Percentiles rank a stretch among this genome's conserved stretches.
Evolutionary conservation across 2,113 vertebrate species (phyloP).

Genomic region (Corythornis vintsioides): DNA sequence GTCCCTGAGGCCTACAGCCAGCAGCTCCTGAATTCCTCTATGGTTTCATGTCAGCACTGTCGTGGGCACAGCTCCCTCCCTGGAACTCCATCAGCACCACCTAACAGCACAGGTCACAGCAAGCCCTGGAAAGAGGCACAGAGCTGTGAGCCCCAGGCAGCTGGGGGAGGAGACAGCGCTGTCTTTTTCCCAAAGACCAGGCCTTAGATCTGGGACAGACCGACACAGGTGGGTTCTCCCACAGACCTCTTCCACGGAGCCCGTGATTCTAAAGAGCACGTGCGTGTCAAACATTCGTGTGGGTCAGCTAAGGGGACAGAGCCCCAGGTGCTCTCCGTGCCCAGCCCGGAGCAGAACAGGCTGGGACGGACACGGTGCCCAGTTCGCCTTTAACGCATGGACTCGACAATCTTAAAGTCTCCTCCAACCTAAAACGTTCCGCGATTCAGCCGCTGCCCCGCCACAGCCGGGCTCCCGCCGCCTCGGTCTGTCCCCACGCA

Average conservation of each 20-base stretch:
- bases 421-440: background rate
- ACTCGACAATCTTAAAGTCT: background rate
- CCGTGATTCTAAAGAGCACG: background rate
- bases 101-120: background rate
- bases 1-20: accelerated
- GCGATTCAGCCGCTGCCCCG: background rate
- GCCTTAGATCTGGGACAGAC: background rate
- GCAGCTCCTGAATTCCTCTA: background rate
- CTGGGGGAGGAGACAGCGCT: accelerated
- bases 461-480: background rate
- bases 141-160: background rate
- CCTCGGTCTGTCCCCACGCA: background rate
- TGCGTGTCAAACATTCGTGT: accelerated
- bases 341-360: background rate
- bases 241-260: background rate
- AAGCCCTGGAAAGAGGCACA: background rate
- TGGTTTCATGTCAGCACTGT: accelerated
- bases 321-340: background rate
- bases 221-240: background rate
- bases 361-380: background rate
- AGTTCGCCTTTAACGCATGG: background rate
- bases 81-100: background rate
- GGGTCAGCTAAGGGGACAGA: background rate
- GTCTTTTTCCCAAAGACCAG: accelerated
- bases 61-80: accelerated